Base-by-base conservation (phyloP, 2,797 vertebrate species). In the Anomalospiza imberbis region DNA sequence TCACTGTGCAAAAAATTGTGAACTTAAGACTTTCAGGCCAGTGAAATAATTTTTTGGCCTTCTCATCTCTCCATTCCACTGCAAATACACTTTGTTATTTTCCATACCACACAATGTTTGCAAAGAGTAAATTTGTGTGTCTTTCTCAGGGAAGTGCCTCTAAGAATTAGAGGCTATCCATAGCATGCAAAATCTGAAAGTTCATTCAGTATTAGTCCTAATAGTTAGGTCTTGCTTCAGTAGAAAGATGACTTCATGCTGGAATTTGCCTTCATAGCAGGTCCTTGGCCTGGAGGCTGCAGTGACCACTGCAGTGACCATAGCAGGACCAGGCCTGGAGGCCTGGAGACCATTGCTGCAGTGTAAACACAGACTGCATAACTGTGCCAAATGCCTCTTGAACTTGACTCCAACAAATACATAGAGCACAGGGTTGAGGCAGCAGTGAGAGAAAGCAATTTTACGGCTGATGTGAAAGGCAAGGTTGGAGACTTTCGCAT, bases 341-440 rank as follows among this genome's bases (percentile, higher is more conserved):
- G n/a, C n/a, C n/a, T n/a, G n/a, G n/a, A n/a, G 34, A 2, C 11
- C 45, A 24, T 36, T 96, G 13, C 53, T 54, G 20, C 55, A 66
- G 16, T 67, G 47, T 67, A 77, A 77, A 42, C 62, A 79, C 10
- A 40, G 72, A 11, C 7, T 71, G 50, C 85, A 92, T 34, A 98
- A 91, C 21, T 18, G 89, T 40, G 94, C 91, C 87, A 99, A 94
- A 94, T 99, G 98, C 31, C 89, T 98, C 95, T 98, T 99, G 97
- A 99, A 99, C 96, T 99, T 99, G 71, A 99, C 96, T 14, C 99
- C 99, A 7, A 99, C 98, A 31, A 99, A 98, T 36, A 99, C 99
- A 3, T 99, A 99, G 96, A 99, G 98, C 66, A 99, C 97, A 0
- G 99, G 99, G 94, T 99, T 99, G 40, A 99, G 98, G 95, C 98